A percentile compares a stretch with the other conserved stretches of the same genome.
These are phyloP conservation scores for Anagrus nilaparvatae DNA, from an alignment of 1,140 invertebrate genomes.

Conservation along the genomic window DNA sequence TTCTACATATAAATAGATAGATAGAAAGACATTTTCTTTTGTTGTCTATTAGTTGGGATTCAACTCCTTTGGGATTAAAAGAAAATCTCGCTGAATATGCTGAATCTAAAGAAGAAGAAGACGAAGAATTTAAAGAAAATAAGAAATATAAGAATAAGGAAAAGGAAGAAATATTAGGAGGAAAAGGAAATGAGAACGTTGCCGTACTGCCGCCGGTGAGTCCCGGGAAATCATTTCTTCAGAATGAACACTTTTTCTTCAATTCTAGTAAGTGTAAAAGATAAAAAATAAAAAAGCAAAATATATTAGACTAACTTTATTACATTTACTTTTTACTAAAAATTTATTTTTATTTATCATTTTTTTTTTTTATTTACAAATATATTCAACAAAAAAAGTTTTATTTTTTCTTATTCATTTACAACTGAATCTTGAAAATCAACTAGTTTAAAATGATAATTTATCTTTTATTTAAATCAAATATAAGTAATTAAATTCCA, in stretches of 20 bases:
- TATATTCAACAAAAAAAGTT: no score
- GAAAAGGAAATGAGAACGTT: constrained; percentile 26
- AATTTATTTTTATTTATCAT: no score
- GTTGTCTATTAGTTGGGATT: constrained; percentile 32
- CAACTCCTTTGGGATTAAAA: constrained; percentile 27
- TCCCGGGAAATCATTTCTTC: constrained; percentile 3
- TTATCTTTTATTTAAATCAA: no score
- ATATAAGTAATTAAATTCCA: no score
- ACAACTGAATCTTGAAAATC: no score
- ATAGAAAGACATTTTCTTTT: constrained; percentile 16
- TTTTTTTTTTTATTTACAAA: no score
- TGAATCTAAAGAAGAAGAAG: constrained; percentile 19
- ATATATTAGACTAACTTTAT: no score
- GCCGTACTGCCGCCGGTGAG: constrained; percentile 18
- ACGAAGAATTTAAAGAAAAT: constrained; percentile 20
- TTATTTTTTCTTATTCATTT: no score
- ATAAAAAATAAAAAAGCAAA: no score
- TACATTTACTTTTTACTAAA: no score
- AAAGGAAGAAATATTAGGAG: constrained; percentile 20
- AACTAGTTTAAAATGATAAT: no score
- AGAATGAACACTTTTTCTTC: neutral
- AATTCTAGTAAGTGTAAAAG: constrained; percentile 17
- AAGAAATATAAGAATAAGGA: constrained; percentile 20
- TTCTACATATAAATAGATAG: neutral
- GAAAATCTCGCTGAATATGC: constrained; percentile 23